Conservation (phyloP, 2,888 invertebrate genomes). For the Lepidonotus clava region DNA sequence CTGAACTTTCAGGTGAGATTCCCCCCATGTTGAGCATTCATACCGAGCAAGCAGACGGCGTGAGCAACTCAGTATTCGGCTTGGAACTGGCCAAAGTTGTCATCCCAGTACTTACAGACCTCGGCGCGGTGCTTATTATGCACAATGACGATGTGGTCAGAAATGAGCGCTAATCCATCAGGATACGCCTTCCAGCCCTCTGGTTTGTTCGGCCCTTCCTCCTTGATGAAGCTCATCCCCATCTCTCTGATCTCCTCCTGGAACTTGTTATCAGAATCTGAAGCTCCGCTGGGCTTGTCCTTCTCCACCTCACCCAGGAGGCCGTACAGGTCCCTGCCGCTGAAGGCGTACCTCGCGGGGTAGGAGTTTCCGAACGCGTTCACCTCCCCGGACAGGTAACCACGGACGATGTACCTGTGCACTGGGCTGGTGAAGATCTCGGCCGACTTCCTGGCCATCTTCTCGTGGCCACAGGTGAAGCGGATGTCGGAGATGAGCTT, state of each 20-base stretch:
- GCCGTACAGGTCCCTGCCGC: conserved; percentile 4
- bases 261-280: neutral
- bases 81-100: neutral
- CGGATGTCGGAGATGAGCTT: conserved; percentile 13
- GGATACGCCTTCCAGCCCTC: neutral
- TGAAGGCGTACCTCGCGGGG: conserved; percentile 38
- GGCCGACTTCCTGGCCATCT: neutral
- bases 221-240: neutral
- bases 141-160: neutral
- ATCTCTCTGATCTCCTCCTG: neutral
- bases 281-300: neutral
- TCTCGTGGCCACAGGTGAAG: neutral
- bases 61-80: neutral
- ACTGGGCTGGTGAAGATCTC: neutral
- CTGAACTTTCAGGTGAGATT: too few species aligned
- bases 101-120: conserved; percentile 26
- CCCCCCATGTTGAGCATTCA: too few species aligned
- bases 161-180: neutral
- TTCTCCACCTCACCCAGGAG: neutral
- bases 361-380: neutral
- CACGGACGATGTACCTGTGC: neutral
- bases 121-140: neutral
- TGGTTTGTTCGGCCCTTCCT: too few species aligned
- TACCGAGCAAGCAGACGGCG: too few species aligned
- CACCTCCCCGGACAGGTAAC: neutral